Conservation (phyloP, 2,888 invertebrate genomes). For the Ophraella communa region DNA sequence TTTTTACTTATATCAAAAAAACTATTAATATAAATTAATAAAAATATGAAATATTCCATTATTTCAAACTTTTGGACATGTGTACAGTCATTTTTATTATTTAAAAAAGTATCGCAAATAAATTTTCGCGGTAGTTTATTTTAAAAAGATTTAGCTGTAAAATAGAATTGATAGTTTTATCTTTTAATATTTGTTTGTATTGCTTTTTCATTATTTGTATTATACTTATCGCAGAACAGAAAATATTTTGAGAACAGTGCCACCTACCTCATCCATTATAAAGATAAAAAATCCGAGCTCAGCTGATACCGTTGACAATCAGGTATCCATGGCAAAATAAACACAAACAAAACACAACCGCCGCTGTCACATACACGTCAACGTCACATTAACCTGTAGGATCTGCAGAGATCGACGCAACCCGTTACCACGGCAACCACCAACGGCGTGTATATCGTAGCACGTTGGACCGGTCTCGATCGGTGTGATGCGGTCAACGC, state of each 20-base stretch:
- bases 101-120: too few relatives aligned
- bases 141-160: too few relatives aligned
- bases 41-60: too few relatives aligned
- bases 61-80: too few relatives aligned
- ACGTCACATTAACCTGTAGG: slow-evolving; percentile 16
- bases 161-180: too few relatives aligned
- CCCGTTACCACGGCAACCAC: slow-evolving; percentile 2
- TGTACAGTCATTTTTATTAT: too few relatives aligned
- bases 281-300: background rate
- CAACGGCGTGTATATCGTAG: slow-evolving; percentile 9
- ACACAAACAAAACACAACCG: slow-evolving; percentile 21
- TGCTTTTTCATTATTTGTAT: background rate
- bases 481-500: slow-evolving; percentile 18
- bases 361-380: slow-evolving; percentile 15
- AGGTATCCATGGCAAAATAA: slow-evolving; percentile 15
- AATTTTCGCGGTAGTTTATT: too few relatives aligned
- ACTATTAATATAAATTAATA: too few relatives aligned
- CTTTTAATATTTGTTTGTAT: too few relatives aligned
- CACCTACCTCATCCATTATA: slow-evolving; percentile 14
- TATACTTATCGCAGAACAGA: background rate
- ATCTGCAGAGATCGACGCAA: background rate
- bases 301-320: background rate
- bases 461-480: background rate
- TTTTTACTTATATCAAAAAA: too few relatives aligned
- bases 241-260: background rate